Conservation (phyloP, 30 jellyfish, hydroid and myxozoan genomes). For the Chironex yamaguchii region DNA sequence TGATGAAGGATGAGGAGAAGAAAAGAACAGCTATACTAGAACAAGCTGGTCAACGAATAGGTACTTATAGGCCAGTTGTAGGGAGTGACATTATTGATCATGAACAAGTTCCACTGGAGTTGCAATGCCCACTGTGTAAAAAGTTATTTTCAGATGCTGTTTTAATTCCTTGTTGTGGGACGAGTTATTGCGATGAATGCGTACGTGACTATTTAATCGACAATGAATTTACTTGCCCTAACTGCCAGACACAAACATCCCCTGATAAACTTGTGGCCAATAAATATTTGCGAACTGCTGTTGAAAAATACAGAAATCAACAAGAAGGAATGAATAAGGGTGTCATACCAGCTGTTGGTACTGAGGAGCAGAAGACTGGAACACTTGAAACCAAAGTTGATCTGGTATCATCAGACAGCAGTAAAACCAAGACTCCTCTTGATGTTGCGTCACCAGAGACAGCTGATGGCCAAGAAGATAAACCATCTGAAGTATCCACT, state of each 20-base stretch:
- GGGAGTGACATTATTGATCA: constrained; percentile 84
- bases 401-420: neutral
- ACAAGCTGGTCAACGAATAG: neutral
- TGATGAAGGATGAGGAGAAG: neutral
- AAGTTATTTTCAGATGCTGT: constrained; percentile 92
- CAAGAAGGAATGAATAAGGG: constrained; percentile 19
- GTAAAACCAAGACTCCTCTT: neutral
- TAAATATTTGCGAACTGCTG: constrained; percentile 88
- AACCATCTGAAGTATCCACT: neutral
- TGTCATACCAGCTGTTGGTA: neutral
- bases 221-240: constrained; percentile 87
- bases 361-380: too few species aligned
- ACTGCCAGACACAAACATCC: constrained; percentile 84
- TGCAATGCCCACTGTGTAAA: constrained; percentile 97
- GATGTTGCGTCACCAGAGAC: neutral
- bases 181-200: constrained; percentile 98
- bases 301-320: constrained; percentile 63
- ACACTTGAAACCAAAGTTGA: neutral
- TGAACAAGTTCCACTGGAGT: constrained; percentile 82
- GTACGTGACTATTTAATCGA: constrained; percentile 88
- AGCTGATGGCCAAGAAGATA: neutral
- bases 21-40: neutral
- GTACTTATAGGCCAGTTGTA: constrained; percentile 91
- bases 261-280: constrained; percentile 97
- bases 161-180: constrained; percentile 98